Conservation (phyloP, 53 echinoderm and acorn worm species). For the Echinarachnius parma region DNA sequence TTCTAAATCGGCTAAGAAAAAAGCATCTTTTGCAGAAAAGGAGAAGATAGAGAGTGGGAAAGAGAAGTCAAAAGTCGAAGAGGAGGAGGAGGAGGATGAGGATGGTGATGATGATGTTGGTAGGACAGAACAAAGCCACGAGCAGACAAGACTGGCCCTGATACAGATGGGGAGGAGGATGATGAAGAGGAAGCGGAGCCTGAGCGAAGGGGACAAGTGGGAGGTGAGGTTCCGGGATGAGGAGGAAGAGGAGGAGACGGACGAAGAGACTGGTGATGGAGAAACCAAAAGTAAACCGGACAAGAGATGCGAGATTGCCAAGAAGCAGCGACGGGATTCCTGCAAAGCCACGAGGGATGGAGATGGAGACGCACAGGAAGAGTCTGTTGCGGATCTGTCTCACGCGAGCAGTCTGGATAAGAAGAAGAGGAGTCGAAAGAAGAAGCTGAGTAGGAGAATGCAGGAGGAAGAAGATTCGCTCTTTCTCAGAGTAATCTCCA, state of each 20-base stretch:
- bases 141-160: not conserved
- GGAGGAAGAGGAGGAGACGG: slow-evolving; percentile 19
- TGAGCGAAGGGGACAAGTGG: slow-evolving; percentile 25
- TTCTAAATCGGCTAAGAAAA: not conserved
- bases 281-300: no score
- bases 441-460: slow-evolving; percentile 60
- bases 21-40: not conserved
- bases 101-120: not conserved
- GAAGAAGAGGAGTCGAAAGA: slow-evolving; percentile 66
- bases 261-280: not conserved
- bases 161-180: not conserved
- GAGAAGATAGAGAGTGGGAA: not conserved
- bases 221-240: not conserved
- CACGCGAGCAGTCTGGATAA: slow-evolving; percentile 10
- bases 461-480: slow-evolving; percentile 47
- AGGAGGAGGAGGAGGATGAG: not conserved
- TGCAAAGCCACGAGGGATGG: not conserved
- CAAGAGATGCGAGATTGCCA: no score
- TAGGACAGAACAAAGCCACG: not conserved
- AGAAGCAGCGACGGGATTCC: no score
- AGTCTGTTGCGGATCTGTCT: not conserved
- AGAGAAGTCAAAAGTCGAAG: not conserved
- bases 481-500: slow-evolving; percentile 78
- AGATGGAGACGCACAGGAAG: not conserved
- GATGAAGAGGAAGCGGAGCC: slow-evolving; percentile 6